Base-by-base conservation (phyloP, 1,140 invertebrate species). In the Trichonephila clavata region DNA sequence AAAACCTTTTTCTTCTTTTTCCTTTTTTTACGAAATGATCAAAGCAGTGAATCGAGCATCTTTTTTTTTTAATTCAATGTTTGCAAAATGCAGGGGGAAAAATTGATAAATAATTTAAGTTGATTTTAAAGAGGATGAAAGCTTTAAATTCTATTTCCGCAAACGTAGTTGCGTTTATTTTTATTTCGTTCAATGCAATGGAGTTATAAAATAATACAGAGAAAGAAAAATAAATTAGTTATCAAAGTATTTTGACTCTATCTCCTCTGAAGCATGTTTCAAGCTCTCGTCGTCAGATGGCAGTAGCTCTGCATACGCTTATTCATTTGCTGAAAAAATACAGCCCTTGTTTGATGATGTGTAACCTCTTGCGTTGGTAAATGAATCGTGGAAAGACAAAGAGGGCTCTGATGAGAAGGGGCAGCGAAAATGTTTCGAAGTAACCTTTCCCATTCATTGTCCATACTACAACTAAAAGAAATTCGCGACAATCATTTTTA, bases 361-460 rank as follows among this genome's bases (percentile, higher is more conserved):
- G 92, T 93, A 93, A 93, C 92, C 92, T 93, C 92, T 93, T 93
- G 92, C 65, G 92, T 61, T 80, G 92, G 65, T 93, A 93, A 93
- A 93, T 93, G 92, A 93, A 93, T 93, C 92, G 92, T 87, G 92
- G 92, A 87, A 93, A 93, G 92, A 93, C 92, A 93, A 93, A 93
- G 86, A 88, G 86, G 92, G 24, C 57, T 86, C 91, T 92, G 91
- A 92, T 92, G 91, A 92, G 91, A 86, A 92, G 83, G 84, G 59
- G 84, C 91, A 92, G 91, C 27, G 86, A 88, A 93, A 93, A 93
- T 88, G 92, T 93, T 93, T 87, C 63, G 86, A 93, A 93, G 92
- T 93, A 93, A 93, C 92, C 92, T 87, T 93, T 81, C 71, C 68
- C 86, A 93, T 87, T 88, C 92, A 93, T 87, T 92, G 91, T 92